Evolutionary conservation across 2,797 vertebrate species (phyloP).

Genomic region (Paedocypris micromegethes): DNA sequence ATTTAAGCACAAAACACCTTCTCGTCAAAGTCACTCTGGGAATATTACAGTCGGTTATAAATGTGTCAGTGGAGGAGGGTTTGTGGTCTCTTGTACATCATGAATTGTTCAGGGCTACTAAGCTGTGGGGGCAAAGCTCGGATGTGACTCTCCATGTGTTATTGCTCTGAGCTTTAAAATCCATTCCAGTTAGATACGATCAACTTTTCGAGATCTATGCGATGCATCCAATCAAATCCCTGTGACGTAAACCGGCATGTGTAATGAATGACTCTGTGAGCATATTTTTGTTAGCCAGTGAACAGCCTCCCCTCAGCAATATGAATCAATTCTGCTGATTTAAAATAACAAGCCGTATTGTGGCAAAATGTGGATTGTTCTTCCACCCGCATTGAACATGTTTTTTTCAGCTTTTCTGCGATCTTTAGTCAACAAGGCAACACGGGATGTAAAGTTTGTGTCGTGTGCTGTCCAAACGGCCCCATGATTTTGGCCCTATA

Average conservation of each 20-base stretch:
- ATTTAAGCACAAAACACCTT: slow-evolving; percentile 23
- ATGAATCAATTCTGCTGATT: slow-evolving; percentile 42
- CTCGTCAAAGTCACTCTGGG: slow-evolving; percentile 34
- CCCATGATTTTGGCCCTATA: slow-evolving; percentile 16
- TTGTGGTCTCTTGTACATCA: slow-evolving; percentile 40
- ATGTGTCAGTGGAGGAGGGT: slow-evolving; percentile 44
- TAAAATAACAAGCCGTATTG: slow-evolving; percentile 49
- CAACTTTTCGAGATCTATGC: slow-evolving; percentile 16
- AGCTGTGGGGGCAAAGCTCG: slow-evolving; percentile 27
- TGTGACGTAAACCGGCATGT: slow-evolving; percentile 15
- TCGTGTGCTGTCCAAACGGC: slow-evolving; percentile 20
- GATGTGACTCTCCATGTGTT: slow-evolving; percentile 15
- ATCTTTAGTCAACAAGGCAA: slow-evolving; percentile 34
- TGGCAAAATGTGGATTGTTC: slow-evolving; percentile 29
- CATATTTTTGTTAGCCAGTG: slow-evolving; percentile 36
- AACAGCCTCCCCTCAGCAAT: slow-evolving; percentile 24
- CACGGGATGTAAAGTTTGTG: slow-evolving; percentile 15
- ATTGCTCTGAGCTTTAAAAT: slow-evolving; percentile 22
- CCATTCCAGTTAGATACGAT: slow-evolving; percentile 25
- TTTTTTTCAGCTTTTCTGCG: slow-evolving; percentile 13
- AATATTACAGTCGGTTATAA: slow-evolving; percentile 25
- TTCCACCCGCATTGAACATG: too few species aligned
- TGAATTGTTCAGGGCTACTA: slow-evolving; percentile 42
- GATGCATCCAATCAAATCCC: slow-evolving; percentile 25
- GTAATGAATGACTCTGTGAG: slow-evolving; percentile 38